These are phyloP conservation scores for Idaea dimidiata DNA, from an alignment of 2,888 invertebrate genomes.

Conservation along the genomic window DNA sequence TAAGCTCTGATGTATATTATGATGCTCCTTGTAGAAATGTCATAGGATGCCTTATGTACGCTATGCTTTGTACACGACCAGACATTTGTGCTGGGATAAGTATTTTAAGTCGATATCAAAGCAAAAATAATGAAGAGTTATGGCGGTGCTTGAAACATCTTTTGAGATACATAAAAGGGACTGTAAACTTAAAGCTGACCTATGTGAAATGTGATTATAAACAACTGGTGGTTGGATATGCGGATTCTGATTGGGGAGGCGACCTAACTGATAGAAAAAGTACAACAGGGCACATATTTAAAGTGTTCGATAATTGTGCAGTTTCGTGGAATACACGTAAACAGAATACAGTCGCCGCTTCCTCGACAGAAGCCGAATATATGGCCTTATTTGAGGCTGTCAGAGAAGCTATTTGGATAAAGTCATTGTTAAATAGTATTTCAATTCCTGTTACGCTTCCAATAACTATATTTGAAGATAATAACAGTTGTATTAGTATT, in stretches of 20 bases:
- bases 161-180: constrained; percentile 15
- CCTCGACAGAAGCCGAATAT: constrained; percentile 8
- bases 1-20: constrained; percentile 13
- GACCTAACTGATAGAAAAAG: constrained; percentile 12
- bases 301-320: constrained; percentile 12
- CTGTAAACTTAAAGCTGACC: constrained; percentile 8
- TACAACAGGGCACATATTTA: constrained; percentile 16
- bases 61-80: constrained; percentile 13
- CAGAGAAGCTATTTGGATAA: constrained; percentile 8
- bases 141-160: constrained; percentile 16
- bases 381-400: constrained; percentile 10
- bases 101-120: constrained; percentile 13
- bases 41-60: constrained; percentile 22
- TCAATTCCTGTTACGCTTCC: not conserved
- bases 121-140: constrained; percentile 14
- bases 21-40: constrained; percentile 24
- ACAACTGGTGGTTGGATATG: constrained; percentile 7
- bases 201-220: constrained; percentile 5
- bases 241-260: constrained; percentile 16
- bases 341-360: constrained; percentile 12
- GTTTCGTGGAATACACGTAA: constrained; percentile 12
- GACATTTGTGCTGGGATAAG: constrained; percentile 8
- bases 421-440: constrained; percentile 5
- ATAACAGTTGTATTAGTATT: constrained; percentile 7
- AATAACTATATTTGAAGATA: constrained; percentile 5